Conservation (phyloP, 2,888 invertebrate genomes). For the Alentia gelatinosa region DNA sequence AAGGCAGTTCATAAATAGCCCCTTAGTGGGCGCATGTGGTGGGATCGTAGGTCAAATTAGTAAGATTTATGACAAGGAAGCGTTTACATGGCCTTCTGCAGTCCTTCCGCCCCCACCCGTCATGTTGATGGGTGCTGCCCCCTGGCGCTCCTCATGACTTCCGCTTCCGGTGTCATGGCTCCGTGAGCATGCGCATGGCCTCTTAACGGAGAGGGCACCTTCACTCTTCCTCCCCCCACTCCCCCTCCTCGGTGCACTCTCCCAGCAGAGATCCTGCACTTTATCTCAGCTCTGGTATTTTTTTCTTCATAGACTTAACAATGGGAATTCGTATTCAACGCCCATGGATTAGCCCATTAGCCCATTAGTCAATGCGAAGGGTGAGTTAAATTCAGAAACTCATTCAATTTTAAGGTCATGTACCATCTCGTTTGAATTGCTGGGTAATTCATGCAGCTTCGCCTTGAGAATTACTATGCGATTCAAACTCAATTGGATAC, state of each 20-base stretch:
- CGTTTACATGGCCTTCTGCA: neutral
- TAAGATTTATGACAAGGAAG: neutral
- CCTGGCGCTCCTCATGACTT: neutral
- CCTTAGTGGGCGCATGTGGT: neutral
- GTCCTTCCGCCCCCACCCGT: neutral
- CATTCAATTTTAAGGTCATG: too few species aligned
- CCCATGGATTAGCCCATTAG: too few species aligned
- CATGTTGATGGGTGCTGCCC: neutral
- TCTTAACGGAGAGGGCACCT: neutral
- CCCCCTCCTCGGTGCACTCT: neutral
- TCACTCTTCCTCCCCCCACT: neutral
- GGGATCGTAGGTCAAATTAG: neutral
- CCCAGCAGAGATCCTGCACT: too few species aligned
- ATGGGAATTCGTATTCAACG: too few species aligned
- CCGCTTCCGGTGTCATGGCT: neutral
- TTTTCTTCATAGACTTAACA: too few species aligned
- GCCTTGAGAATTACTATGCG: too few species aligned
- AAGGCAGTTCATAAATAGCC: slow-evolving; percentile 20
- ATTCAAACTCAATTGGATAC: too few species aligned
- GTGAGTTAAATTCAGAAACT: too few species aligned
- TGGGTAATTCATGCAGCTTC: too few species aligned
- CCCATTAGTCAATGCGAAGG: too few species aligned
- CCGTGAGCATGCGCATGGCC: neutral
- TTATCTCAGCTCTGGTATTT: too few species aligned
- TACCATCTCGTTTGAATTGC: too few species aligned